phyloP scores from a whole-genome alignment of 2,113 vertebrate species.

The Sciurus niger region DNA sequence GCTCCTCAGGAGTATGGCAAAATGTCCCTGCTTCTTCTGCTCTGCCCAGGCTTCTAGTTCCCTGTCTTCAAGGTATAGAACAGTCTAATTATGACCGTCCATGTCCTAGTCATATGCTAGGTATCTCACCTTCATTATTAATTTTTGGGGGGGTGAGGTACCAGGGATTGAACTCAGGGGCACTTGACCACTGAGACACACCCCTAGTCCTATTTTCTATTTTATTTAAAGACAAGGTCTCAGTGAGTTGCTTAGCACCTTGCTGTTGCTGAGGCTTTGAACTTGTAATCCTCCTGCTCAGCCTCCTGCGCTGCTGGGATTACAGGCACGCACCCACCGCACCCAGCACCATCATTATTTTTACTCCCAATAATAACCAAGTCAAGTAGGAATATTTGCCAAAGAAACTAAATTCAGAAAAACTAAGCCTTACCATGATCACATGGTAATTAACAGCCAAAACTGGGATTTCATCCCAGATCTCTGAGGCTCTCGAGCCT shows the following conservation, averaged over 20 bases:
- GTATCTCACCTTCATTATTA: not conserved
- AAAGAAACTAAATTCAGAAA: conserved; percentile 4
- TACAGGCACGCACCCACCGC: too few species aligned
- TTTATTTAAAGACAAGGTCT: too few species aligned
- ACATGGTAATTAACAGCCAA: not conserved
- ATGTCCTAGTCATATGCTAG: not conserved
- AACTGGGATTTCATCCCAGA: not conserved
- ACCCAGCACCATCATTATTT: not conserved
- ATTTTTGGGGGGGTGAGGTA: too few species aligned
- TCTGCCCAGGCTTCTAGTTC: not conserved
- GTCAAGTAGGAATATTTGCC: not conserved
- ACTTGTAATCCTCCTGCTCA: too few species aligned
- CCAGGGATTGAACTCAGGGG: too few species aligned
- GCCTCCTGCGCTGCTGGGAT: too few species aligned
- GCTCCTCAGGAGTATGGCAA: not conserved
- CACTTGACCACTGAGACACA: too few species aligned
- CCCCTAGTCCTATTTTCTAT: too few species aligned
- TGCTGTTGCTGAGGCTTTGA: too few species aligned
- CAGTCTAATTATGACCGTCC: not conserved
- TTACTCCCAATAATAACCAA: not conserved
- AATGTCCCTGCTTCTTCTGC: not conserved
- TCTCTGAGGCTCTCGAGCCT: not conserved
- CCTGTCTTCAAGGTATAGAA: not conserved
- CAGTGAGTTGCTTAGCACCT: too few species aligned
- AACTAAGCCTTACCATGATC: not conserved